Evolutionary conservation across 2,113 vertebrate genomes (phyloP).

Genomic region (Vicugna pacos): DNA sequence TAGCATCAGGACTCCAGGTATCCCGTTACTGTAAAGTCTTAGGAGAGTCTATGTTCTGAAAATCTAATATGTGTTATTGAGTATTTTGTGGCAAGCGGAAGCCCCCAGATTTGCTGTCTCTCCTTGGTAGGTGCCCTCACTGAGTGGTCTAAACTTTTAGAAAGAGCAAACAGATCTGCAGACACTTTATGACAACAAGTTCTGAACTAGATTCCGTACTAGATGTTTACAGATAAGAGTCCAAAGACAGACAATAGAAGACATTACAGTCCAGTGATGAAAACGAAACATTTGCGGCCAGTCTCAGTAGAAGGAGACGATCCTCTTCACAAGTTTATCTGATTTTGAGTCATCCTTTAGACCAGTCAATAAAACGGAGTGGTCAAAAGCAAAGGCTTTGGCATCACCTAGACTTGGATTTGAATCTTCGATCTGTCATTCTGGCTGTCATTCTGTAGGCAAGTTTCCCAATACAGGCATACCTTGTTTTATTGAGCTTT

Average conservation of each 20-base stretch:
- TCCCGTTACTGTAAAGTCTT: neutral
- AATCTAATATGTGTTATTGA: neutral
- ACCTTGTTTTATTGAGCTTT: too few relatives aligned
- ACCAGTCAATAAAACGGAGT: neutral
- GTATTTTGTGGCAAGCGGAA: constrained; percentile 31
- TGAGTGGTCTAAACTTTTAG: neutral
- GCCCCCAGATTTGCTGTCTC: neutral
- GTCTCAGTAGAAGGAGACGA: neutral
- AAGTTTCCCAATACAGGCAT: neutral
- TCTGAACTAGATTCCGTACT: neutral
- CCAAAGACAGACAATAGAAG: neutral
- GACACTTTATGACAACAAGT: constrained; percentile 1
- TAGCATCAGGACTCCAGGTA: neutral
- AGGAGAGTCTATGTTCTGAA: neutral
- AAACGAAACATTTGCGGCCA: constrained; percentile 4
- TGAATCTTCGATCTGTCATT: neutral
- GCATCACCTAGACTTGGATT: neutral
- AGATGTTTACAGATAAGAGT: neutral
- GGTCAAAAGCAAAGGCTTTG: constrained; percentile 17
- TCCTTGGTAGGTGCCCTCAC: neutral
- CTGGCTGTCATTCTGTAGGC: neutral
- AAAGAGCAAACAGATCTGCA: neutral
- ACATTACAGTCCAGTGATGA: neutral
- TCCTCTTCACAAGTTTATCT: neutral
- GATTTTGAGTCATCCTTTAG: neutral